These are phyloP conservation scores for Onthophagus sagittarius DNA, from an alignment of 2,888 invertebrate genomes.

Conservation along the genomic window DNA sequence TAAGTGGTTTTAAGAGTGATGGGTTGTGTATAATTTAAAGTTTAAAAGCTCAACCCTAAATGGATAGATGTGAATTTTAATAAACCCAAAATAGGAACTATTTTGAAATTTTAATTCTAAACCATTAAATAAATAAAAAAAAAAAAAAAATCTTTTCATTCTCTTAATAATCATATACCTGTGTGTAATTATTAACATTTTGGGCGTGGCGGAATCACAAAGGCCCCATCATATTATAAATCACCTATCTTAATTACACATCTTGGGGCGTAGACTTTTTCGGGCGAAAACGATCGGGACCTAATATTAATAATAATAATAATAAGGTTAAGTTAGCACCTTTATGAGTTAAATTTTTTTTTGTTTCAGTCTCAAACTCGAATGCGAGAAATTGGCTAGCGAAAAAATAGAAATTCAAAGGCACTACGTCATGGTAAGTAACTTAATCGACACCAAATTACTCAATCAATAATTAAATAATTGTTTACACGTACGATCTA, in stretches of 20 bases:
- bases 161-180: neutral
- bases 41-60: neutral
- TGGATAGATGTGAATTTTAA: neutral
- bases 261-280: conserved; percentile 6
- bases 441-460: neutral
- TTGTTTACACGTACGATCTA: neutral
- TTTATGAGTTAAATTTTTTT: conserved; percentile 25
- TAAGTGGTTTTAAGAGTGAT: neutral
- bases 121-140: neutral
- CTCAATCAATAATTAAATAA: neutral
- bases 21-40: neutral
- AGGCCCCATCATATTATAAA: neutral
- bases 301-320: neutral
- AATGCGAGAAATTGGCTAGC: conserved; percentile 94
- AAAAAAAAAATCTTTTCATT: neutral
- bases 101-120: neutral
- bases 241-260: conserved; percentile 13
- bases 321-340: conserved; percentile 7
- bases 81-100: too few species aligned
- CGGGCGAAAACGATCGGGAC: conserved; percentile 2
- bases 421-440: conserved; percentile 96
- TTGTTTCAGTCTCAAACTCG: conserved; percentile 85
- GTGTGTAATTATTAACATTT: neutral
- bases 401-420: conserved; percentile 99
- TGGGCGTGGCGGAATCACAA: neutral